phyloP scores from a whole-genome alignment of 2,888 invertebrate species.

The Dynastes hyllus region DNA sequence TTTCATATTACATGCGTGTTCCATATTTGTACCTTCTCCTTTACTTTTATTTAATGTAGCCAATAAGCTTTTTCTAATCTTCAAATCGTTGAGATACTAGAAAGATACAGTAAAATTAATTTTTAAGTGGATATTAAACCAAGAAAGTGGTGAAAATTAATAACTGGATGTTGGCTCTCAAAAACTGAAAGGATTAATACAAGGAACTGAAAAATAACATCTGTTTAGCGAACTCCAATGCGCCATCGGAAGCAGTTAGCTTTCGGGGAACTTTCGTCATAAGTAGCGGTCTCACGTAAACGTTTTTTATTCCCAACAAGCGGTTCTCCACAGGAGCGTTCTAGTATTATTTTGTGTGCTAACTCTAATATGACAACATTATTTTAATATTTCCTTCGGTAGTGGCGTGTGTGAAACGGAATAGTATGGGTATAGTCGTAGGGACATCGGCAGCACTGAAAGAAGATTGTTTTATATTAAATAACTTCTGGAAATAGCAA shows the following conservation, averaged over 20 bases:
- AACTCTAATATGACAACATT: slow-evolving; percentile 48
- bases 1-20: too few relatives aligned
- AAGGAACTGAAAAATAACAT: slow-evolving; percentile 30
- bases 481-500: slow-evolving; percentile 47
- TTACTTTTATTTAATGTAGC: too few relatives aligned
- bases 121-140: not conserved
- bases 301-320: slow-evolving; percentile 40
- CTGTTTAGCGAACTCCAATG: slow-evolving; percentile 33
- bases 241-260: not conserved
- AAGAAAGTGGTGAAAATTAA: not conserved
- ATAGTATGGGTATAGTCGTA: not conserved
- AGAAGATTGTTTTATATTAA: slow-evolving; percentile 46
- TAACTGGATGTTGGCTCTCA: not conserved
- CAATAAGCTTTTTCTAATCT: too few relatives aligned
- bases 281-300: slow-evolving; percentile 44
- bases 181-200: not conserved
- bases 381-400: slow-evolving; percentile 43
- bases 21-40: too few relatives aligned
- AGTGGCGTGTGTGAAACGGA: not conserved
- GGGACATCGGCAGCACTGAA: slow-evolving; percentile 18
- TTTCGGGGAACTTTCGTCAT: slow-evolving; percentile 39
- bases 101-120: not conserved
- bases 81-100: not conserved
- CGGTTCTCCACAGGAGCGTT: not conserved
- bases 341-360: slow-evolving; percentile 12